These are phyloP conservation scores for Mallateleia sp. DNA, from an alignment of 2,888 invertebrate species.

Conservation along the genomic window DNA sequence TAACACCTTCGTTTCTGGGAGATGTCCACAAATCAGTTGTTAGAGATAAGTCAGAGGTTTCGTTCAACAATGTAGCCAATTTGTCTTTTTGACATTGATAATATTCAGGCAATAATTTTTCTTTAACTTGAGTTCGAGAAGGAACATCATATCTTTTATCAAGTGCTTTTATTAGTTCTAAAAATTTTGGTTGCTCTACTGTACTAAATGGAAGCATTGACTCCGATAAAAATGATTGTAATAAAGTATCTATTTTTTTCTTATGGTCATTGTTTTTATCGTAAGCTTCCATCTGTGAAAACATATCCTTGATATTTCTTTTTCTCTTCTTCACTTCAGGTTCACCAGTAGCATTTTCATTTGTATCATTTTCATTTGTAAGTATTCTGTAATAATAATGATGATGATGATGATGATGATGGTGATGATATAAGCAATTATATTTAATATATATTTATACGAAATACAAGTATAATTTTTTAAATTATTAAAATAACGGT, in stretches of 20 bases:
- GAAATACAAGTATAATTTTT: too few species aligned
- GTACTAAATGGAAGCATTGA: neutral
- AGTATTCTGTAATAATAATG: too few species aligned
- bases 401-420: too few species aligned
- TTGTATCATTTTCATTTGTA: too few species aligned
- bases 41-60: too few species aligned
- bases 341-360: neutral
- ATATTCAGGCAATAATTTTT: neutral
- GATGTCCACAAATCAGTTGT: too few species aligned
- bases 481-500: too few species aligned
- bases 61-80: too few species aligned
- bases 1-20: too few species aligned
- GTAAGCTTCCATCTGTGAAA: neutral
- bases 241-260: neutral
- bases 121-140: neutral
- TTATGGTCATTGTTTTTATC: neutral
- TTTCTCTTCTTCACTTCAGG: neutral
- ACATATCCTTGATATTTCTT: slow-evolving; percentile 6
- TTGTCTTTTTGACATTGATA: too few species aligned
- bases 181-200: neutral
- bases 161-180: neutral
- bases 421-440: too few species aligned
- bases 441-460: too few species aligned
- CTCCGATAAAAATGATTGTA: neutral
- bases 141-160: neutral